Conservation (phyloP, 2,797 vertebrate genomes). For the Momotus momota region DNA sequence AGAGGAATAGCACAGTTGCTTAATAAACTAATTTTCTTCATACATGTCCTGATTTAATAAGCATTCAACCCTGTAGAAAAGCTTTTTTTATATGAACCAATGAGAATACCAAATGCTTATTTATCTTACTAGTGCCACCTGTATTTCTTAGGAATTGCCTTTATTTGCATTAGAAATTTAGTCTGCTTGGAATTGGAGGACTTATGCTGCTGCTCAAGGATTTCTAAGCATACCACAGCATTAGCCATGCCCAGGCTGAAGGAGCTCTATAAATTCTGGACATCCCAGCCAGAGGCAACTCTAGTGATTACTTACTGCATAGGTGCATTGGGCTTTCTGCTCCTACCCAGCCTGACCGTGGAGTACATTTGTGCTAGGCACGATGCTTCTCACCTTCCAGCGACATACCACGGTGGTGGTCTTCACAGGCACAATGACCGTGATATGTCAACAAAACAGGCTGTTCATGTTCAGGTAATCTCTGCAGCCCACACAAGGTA, state of each 20-base stretch:
- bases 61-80: background rate
- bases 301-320: background rate
- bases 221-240: background rate
- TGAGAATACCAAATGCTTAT: background rate
- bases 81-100: background rate
- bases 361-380: accelerated
- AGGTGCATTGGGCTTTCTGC: background rate
- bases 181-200: background rate
- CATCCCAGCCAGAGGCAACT: background rate
- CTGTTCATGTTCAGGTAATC: background rate
- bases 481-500: background rate
- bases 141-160: background rate
- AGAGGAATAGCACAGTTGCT: background rate
- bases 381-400: background rate
- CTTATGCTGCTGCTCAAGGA: background rate
- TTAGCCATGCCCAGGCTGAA: background rate
- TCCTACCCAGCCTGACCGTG: background rate
- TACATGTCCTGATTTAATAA: background rate
- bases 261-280: background rate
- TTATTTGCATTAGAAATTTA: background rate
- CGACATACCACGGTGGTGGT: background rate
- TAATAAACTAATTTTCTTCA: background rate
- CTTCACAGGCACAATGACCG: background rate
- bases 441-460: background rate
- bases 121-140: background rate